These are phyloP conservation scores for Epizoanthus ramosus DNA, from an alignment of 92 coral and sea anemone species.

Conservation along the genomic window DNA sequence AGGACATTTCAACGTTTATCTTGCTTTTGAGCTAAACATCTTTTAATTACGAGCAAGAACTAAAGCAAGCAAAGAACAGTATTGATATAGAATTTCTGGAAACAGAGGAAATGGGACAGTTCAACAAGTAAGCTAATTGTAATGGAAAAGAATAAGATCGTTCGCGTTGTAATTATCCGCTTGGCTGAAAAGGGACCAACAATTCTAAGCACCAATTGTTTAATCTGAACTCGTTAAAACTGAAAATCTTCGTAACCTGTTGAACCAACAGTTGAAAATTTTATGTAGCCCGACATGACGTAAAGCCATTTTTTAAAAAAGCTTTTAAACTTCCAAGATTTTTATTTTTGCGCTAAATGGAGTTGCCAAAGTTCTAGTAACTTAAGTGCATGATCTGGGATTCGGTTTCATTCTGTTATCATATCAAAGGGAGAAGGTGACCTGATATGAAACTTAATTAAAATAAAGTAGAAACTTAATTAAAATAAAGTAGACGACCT, in stretches of 20 bases:
- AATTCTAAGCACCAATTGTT: background rate
- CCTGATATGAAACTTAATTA: constrained; percentile 38
- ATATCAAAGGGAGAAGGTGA: constrained; percentile 24
- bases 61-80: constrained; percentile 38
- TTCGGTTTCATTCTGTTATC: constrained; percentile 23
- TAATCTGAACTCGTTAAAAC: background rate
- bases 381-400: background rate
- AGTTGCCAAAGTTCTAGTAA: constrained; percentile 10
- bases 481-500: constrained; percentile 9
- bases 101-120: constrained; percentile 41
- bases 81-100: constrained; percentile 41
- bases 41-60: constrained; percentile 49
- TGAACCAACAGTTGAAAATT: background rate
- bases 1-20: constrained; percentile 44
- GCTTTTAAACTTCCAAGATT: background rate
- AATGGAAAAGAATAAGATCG: constrained; percentile 19
- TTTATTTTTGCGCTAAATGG: background rate
- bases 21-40: constrained; percentile 46
- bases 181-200: background rate
- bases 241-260: background rate
- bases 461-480: constrained; percentile 16
- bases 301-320: background rate
- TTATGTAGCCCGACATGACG: background rate
- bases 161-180: constrained; percentile 20
- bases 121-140: constrained; percentile 44